Evolutionary conservation across 2,113 vertebrate genomes (phyloP).

Genomic region (Macroglossus sobrinus): DNA sequence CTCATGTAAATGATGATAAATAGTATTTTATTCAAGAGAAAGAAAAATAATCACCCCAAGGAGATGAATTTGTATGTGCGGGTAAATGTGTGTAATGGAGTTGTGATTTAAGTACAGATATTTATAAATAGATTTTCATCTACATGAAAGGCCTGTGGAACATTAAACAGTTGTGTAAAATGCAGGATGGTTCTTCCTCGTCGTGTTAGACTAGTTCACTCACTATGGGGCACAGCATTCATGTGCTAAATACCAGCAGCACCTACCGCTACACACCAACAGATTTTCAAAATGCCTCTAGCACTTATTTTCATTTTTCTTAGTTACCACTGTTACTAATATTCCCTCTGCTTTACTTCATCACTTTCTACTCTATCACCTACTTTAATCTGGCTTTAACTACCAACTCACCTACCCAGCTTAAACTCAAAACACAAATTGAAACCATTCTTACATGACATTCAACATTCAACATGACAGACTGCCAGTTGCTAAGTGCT

Average conservation of each 20-base stretch:
- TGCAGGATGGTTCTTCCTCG: background rate
- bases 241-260: background rate
- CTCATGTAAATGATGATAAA: background rate
- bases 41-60: background rate
- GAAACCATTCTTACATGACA: background rate
- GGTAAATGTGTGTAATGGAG: background rate
- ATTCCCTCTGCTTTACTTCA: background rate
- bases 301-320: background rate
- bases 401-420: background rate
- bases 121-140: background rate
- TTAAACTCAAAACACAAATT: background rate
- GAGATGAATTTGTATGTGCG: background rate
- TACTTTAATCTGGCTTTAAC: background rate
- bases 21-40: background rate
- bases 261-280: background rate
- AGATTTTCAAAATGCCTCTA: background rate
- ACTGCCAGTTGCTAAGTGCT: background rate
- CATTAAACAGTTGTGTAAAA: background rate
- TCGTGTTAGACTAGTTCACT: fast-evolving
- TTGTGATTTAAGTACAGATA: background rate
- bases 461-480: no score
- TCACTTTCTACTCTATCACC: background rate
- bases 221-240: background rate
- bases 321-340: background rate
- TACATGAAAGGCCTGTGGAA: background rate